A percentile compares a stretch with the other conserved stretches of the same genome.
These are phyloP conservation scores for Erpetoichthys calabaricus DNA, from an alignment of 2,797 vertebrate genomes.

Conservation along the genomic window DNA sequence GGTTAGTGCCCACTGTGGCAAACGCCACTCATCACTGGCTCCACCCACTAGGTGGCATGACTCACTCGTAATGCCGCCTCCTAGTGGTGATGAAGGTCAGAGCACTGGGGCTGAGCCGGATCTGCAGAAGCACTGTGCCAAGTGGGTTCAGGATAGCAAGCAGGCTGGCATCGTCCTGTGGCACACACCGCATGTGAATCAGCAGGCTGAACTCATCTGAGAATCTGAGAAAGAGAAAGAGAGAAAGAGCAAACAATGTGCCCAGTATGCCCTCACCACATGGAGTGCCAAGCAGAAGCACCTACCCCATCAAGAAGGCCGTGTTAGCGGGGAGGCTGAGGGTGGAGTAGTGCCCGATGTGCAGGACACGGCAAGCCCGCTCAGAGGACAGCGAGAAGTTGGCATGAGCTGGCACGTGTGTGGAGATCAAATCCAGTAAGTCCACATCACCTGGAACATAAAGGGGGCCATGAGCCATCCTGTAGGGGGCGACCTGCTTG, in stretches of 20 bases:
- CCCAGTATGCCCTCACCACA: accelerated
- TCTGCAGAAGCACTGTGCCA: conserved; percentile 58
- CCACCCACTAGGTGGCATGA: conserved; percentile 1
- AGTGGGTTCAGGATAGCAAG: conserved; percentile 57
- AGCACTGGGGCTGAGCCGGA: conserved; percentile 46
- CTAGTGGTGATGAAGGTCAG: conserved; percentile 60
- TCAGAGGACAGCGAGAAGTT: conserved; percentile 52
- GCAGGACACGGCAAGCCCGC: conserved; percentile 46
- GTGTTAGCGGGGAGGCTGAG: conserved; percentile 51
- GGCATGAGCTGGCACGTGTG: conserved; percentile 32
- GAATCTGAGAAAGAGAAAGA: conserved; percentile 41
- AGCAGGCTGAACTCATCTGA: conserved; percentile 66
- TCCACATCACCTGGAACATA: conserved; percentile 53
- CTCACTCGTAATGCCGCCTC: conserved; percentile 76
- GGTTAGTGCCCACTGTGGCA: neutral
- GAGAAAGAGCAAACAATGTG: accelerated
- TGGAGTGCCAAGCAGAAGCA: neutral
- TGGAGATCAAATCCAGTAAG: conserved; percentile 52
- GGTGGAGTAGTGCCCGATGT: conserved; percentile 69
- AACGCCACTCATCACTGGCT: accelerated
- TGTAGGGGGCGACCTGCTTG: conserved; percentile 3
- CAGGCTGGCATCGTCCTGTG: conserved; percentile 54
- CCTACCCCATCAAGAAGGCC: conserved; percentile 55
- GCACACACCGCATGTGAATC: conserved; percentile 51
- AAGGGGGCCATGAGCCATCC: neutral